Evolutionary conservation across 2,113 vertebrate genomes (phyloP).

Genomic region (Vidua chalybeata): DNA sequence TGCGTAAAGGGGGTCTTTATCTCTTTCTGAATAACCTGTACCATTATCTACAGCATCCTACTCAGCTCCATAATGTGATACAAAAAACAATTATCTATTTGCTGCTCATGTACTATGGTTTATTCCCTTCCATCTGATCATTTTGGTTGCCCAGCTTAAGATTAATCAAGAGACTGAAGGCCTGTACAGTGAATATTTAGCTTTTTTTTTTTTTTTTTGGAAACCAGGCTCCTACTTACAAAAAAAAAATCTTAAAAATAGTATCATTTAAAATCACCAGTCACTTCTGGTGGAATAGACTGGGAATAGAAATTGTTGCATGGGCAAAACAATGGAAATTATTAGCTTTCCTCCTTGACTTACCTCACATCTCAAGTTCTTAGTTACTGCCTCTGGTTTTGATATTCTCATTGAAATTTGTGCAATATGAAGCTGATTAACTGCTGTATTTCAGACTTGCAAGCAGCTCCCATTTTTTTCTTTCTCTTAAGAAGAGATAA

Average conservation of each 20-base stretch:
- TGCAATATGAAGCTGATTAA: background rate
- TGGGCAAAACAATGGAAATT: background rate
- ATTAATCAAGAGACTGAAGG: background rate
- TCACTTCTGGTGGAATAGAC: background rate
- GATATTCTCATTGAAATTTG: background rate
- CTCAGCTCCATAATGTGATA: background rate
- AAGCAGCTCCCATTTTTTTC: background rate
- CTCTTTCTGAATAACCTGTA: background rate
- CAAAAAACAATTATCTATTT: background rate
- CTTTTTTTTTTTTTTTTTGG: background rate
- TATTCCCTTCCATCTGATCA: background rate
- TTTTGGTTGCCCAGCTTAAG: background rate
- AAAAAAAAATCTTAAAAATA: background rate
- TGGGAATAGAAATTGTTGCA: background rate
- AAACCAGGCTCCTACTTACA: background rate
- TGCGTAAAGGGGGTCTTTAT: background rate
- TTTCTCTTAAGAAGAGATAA: background rate
- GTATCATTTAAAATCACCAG: background rate
- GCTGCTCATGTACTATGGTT: background rate
- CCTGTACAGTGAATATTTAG: background rate
- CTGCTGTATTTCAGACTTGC: background rate
- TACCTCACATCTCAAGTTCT: rapidly evolving
- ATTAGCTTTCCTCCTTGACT: background rate
- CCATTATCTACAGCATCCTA: background rate
- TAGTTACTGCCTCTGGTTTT: background rate